phyloP scores from a whole-genome alignment of 2,113 vertebrate species.

The Nannospalax galili region DNA sequence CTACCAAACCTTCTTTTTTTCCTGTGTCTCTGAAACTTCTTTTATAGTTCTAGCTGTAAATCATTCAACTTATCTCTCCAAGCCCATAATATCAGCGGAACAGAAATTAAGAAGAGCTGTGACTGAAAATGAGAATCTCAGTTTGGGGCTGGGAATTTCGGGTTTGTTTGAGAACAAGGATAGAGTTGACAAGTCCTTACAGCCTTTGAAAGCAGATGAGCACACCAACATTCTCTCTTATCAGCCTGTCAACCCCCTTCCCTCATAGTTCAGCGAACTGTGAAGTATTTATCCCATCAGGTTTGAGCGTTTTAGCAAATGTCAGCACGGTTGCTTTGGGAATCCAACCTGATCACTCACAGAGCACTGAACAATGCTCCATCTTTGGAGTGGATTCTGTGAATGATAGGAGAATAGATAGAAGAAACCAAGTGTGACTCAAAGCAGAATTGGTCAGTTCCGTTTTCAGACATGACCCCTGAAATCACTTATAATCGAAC shows the following conservation, averaged over 20 bases:
- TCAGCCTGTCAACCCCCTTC: slow-evolving; percentile 65
- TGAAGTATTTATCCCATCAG: slow-evolving; percentile 81
- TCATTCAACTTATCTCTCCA: slow-evolving; percentile 26
- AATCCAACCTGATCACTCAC: slow-evolving; percentile 46
- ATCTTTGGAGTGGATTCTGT: background rate
- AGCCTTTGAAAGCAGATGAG: slow-evolving; percentile 47
- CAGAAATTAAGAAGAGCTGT: slow-evolving; percentile 67
- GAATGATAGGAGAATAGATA: slow-evolving; percentile 1
- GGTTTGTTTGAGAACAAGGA: slow-evolving; percentile 62
- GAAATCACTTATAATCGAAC: background rate
- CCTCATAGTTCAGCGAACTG: slow-evolving; percentile 73
- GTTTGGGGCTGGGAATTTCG: slow-evolving; percentile 29
- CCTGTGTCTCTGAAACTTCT: slow-evolving; percentile 67
- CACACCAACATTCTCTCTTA: slow-evolving; percentile 70
- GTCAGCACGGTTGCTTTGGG: slow-evolving; percentile 62
- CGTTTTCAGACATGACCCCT: background rate
- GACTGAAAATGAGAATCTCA: slow-evolving; percentile 59
- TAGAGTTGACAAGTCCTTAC: slow-evolving; percentile 44
- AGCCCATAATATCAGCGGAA: background rate
- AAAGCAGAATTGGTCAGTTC: background rate
- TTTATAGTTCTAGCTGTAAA: slow-evolving; percentile 45
- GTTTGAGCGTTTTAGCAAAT: slow-evolving; percentile 76
- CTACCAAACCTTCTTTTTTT: background rate
- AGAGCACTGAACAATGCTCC: background rate
- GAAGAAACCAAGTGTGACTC: background rate